Conservation (phyloP, 2,797 vertebrate species). For the Amphiprion clarkii region DNA sequence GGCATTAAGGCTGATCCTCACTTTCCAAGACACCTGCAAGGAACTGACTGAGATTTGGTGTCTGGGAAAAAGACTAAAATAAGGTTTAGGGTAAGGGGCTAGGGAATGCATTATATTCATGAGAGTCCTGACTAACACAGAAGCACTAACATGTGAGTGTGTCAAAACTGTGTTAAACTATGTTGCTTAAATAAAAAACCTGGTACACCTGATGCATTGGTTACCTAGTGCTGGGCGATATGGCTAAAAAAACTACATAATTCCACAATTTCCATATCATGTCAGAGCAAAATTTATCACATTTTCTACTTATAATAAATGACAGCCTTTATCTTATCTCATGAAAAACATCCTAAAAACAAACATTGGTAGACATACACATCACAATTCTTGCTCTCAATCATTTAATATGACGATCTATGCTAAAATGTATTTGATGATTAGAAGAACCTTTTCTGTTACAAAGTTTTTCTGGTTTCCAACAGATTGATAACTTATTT, state of each 20-base stretch:
- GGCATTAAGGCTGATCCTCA: background rate
- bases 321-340: no score
- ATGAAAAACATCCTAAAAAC: background rate
- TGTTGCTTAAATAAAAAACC: background rate
- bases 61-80: no score
- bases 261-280: background rate
- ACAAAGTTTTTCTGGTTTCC: background rate
- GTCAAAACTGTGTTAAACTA: background rate
- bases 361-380: background rate
- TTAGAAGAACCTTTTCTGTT: background rate
- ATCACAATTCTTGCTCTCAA: background rate
- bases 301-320: background rate
- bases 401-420: background rate
- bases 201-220: background rate
- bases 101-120: background rate
- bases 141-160: background rate
- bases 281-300: background rate
- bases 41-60: background rate
- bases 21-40: background rate
- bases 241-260: background rate
- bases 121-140: background rate
- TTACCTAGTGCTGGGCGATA: conserved; percentile 52
- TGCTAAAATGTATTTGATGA: background rate
- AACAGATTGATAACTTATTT: no score
- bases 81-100: no score